Evolutionary conservation across 2,113 vertebrate genomes (phyloP).

Genomic region (Phocoena sinus): DNA sequence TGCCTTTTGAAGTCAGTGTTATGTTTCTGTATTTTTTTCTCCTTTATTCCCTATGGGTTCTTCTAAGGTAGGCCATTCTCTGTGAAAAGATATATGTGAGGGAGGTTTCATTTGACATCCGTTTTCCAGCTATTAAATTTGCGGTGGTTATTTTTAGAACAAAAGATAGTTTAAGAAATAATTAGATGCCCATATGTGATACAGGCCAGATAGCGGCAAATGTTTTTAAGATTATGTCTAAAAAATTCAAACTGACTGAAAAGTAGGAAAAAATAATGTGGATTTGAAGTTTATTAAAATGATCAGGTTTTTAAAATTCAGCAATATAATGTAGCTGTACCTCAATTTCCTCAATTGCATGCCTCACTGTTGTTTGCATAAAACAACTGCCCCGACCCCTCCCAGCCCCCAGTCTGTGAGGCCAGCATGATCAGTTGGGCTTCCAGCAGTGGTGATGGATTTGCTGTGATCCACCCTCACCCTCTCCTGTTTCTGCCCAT

Average conservation of each 20-base stretch:
- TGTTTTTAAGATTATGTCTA: slow-evolving; percentile 1
- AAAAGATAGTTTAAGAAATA: slow-evolving; percentile 57
- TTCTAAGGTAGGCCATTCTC: slow-evolving; percentile 46
- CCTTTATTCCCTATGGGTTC: slow-evolving; percentile 27
- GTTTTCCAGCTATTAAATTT: slow-evolving; percentile 41
- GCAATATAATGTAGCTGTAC: not conserved
- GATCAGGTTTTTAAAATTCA: not conserved
- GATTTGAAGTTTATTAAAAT: not conserved
- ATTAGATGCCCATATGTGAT: slow-evolving; percentile 7
- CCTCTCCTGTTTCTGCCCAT: slow-evolving; percentile 40
- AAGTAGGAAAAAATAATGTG: not conserved
- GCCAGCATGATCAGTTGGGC: slow-evolving; percentile 23
- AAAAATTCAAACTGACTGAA: slow-evolving; percentile 16
- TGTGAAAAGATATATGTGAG: slow-evolving; percentile 48
- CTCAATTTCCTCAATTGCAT: slow-evolving; percentile 14
- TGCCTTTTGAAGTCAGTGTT: slow-evolving; percentile 33
- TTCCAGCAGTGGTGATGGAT: slow-evolving; percentile 65
- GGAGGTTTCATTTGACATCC: slow-evolving; percentile 40
- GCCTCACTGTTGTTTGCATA: not conserved
- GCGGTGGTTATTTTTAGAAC: slow-evolving; percentile 47
- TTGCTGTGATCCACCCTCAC: slow-evolving; percentile 56
- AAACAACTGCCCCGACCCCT: not conserved
- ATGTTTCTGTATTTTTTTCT: not conserved
- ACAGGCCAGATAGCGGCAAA: not conserved
- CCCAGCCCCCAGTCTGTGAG: not conserved